phyloP scores from a whole-genome alignment of 2,888 invertebrate genomes.

The Pollenia griseotomentosa region DNA sequence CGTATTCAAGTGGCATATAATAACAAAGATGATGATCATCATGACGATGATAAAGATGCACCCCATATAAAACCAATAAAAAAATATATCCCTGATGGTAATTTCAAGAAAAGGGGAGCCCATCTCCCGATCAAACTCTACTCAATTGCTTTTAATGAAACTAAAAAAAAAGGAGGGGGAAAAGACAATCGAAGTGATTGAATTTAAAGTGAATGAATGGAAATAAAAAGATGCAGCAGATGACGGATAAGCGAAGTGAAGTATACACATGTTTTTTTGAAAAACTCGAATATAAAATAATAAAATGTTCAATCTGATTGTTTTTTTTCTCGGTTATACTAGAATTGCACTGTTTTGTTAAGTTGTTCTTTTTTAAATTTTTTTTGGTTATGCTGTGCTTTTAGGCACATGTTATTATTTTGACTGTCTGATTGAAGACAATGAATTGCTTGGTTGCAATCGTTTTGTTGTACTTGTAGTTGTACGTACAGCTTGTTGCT shows the following conservation, averaged over 20 bases:
- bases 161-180: neutral
- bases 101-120: constrained; percentile 14
- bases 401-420: constrained; percentile 67
- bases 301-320: constrained; percentile 47
- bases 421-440: constrained; percentile 56
- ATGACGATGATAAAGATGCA: constrained; percentile 41
- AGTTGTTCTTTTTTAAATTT: neutral
- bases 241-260: constrained; percentile 25
- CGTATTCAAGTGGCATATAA: constrained; percentile 66
- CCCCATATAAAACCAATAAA: constrained; percentile 28
- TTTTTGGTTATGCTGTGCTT: constrained; percentile 28
- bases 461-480: constrained; percentile 11
- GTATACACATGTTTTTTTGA: constrained; percentile 57
- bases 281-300: constrained; percentile 40
- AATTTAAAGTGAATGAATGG: constrained; percentile 55
- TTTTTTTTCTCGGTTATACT: constrained; percentile 38
- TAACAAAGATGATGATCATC: constrained; percentile 40
- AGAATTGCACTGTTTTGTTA: constrained; percentile 41
- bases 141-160: constrained; percentile 60
- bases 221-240: constrained; percentile 51
- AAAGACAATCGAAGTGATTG: constrained; percentile 68
- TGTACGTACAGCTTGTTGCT: constrained; percentile 47
- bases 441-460: constrained; percentile 42
- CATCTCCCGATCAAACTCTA: constrained; percentile 46
- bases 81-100: constrained; percentile 20